These are phyloP conservation scores for Odontomyia ornata DNA, from an alignment of 2,888 invertebrate species.

Conservation along the genomic window DNA sequence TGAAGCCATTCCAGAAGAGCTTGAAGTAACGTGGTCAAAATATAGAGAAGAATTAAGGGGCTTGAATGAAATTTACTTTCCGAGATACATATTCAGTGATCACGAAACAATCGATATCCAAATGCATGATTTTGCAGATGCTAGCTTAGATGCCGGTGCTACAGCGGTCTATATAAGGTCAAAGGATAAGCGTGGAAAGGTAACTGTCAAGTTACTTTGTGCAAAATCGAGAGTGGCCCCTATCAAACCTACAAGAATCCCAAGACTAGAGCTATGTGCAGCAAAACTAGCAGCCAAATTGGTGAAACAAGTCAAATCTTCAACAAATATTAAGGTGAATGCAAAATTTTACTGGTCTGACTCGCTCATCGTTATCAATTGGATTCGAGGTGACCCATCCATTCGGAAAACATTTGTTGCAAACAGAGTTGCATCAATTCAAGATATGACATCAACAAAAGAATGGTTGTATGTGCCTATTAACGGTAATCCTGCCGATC, in stretches of 20 bases:
- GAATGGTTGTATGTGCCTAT: slow-evolving; percentile 47
- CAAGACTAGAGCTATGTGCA: slow-evolving; percentile 51
- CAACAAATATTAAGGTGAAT: neutral
- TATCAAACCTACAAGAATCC: slow-evolving; percentile 50
- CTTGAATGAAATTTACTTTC: slow-evolving; percentile 9
- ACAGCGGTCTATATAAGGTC: slow-evolving; percentile 13
- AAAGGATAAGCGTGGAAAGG: neutral
- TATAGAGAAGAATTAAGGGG: neutral
- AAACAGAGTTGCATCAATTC: slow-evolving; percentile 39
- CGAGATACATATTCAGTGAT: neutral
- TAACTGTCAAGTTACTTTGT: slow-evolving; percentile 10
- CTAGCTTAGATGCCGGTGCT: slow-evolving; percentile 6
- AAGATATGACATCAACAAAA: slow-evolving; percentile 26
- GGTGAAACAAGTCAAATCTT: neutral
- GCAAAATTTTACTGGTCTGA: slow-evolving; percentile 7
- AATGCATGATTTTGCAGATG: slow-evolving; percentile 32
- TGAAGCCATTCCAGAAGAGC: neutral
- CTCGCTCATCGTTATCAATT: neutral
- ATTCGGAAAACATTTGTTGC: slow-evolving; percentile 31
- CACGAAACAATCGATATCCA: neutral
- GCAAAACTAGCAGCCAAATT: slow-evolving; percentile 41
- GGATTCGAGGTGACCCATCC: slow-evolving; percentile 8
- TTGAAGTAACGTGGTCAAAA: neutral
- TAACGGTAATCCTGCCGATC: slow-evolving; percentile 6
- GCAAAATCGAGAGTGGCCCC: slow-evolving; percentile 46